Base-by-base conservation (phyloP, 2,113 vertebrate species). In the Numenius arquata region DNA sequence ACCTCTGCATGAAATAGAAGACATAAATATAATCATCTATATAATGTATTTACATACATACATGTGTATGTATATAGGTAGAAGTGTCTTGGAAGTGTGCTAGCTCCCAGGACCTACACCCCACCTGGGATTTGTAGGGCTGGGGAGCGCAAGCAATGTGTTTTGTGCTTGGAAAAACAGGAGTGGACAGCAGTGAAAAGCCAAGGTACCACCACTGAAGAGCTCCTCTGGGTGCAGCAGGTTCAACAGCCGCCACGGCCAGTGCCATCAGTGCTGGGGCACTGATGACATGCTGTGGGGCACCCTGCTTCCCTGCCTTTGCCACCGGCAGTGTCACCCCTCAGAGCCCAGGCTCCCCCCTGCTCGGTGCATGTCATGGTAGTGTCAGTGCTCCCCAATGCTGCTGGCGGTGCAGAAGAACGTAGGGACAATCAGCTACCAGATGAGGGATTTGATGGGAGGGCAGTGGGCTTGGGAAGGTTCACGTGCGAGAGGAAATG, bases 301-400 rank as follows among this genome's bases (percentile, higher is more conserved):
- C 34, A 45, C 34, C 78, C 34, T 2, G 4, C 21, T 67, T 8
- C 18, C n/a, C 40, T 78, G 40, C 65, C 38, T 53, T 45, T 41
- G 41, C 59, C 3, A 1, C 34, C 1, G 1, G 22, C 65, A 16
- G 41, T 12, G 63, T 63, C 85, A 63, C 41, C 65, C 36, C 52
- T 25, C 1, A 0, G 40, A 56, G 32, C 17, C 34, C 73, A 18
- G 18, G 6, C 10, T 62, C 16, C 29, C 13, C 15, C 12, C 6
- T 3, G 30, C 2, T 0, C 3, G 0, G 17, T 22, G 8, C 34
- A 0, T 27, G 77, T 48, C 68, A 67, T 4, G 1, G 30, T 3
- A 72, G 26, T 2, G 0, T 12, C 29, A 2, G 77, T 38, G 80
- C 88, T 48, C 88, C 63, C 29, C 58, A 17, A 19, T 0, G 0